Base-by-base conservation (phyloP, 2,888 invertebrate species). In the Rapana venosa region DNA sequence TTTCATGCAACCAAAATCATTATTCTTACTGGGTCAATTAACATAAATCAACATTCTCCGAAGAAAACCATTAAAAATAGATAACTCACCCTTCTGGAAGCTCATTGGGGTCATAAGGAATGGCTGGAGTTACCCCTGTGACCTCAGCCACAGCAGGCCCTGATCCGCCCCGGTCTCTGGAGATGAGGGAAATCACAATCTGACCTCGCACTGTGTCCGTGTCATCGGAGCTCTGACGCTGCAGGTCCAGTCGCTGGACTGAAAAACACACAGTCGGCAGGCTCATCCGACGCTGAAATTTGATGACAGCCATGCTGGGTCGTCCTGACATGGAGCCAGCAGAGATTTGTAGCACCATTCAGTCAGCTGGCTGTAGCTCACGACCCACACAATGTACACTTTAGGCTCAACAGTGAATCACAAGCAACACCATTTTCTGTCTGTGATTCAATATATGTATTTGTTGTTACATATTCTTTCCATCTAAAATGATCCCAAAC, bases 221-320 rank as follows among this genome's bases (percentile, higher is more conserved):
- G 95, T 98, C 98, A 92, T 98, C 98, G 26, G 97, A 97, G 91
- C 98, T 98, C 92, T 98, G 98, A 96, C 98, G 98, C 95, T 98
- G 98, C 94, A 99, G 97, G 96, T 99, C 99, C 95, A 99, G 97
- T 93, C 98, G 98, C 97, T 99, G 99, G 97, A 98, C 99, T 91
- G 91, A 93, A 95, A 95, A 93, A 94, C 93, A 94, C 90, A 94
- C 91, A 87, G 79, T 91, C 35, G 90, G 90, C 87, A 91, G 94
- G 97, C 98, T 98, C 97, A 99, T 98, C 98, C 96, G 99, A 98
- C 94, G 87, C n/a, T 83, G 90, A 58, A 92, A 91, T 56, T 91
- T 90, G 30, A 91, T 91, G 56, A 91, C 87, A 36, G 92, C 90
- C 85, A 84, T 87, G 88, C 77, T 66, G 66, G 87, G 85, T 77